A percentile compares a stretch with the other conserved stretches of the same genome.
These are phyloP conservation scores for Priocnemis perturbator DNA, from an alignment of 2,888 invertebrate species.

Conservation along the genomic window DNA sequence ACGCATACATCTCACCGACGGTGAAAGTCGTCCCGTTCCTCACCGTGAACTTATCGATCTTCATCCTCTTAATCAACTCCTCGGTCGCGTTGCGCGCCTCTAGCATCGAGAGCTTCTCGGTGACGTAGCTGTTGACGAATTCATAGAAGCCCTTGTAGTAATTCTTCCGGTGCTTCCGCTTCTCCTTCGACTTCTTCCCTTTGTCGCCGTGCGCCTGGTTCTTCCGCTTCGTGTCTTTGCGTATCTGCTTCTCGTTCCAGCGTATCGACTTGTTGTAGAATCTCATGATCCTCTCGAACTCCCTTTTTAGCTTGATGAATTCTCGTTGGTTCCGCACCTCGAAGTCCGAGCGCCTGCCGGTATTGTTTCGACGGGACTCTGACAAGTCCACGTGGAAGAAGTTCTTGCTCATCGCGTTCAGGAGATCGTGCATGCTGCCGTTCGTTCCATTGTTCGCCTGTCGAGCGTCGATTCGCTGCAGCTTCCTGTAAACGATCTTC, in stretches of 20 bases:
- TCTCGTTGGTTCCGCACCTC: conserved; percentile 69
- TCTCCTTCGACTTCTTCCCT: conserved; percentile 61
- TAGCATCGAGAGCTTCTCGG: conserved; percentile 65
- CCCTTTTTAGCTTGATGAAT: conserved; percentile 69
- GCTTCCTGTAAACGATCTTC: conserved; percentile 69
- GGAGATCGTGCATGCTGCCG: conserved; percentile 71
- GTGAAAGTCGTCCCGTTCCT: conserved; percentile 70
- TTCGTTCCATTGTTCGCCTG: conserved; percentile 66
- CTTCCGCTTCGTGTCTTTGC: conserved; percentile 65
- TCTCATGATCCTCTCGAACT: conserved; percentile 71
- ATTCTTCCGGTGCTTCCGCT: conserved; percentile 66
- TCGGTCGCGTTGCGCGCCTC: conserved; percentile 68
- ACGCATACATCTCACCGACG: conserved; percentile 72
- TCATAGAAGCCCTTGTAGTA: conserved; percentile 73
- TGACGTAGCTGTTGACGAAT: conserved; percentile 71
- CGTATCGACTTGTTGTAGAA: conserved; percentile 72
- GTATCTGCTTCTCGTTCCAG: conserved; percentile 70
- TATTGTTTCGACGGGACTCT: conserved; percentile 60
- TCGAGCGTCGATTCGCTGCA: conserved; percentile 69
- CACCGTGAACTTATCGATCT: conserved; percentile 68
- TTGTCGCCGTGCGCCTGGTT: conserved; percentile 50
- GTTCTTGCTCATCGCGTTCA: conserved; percentile 72
- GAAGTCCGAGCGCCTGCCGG: conserved; percentile 58
- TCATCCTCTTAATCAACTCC: conserved; percentile 68
- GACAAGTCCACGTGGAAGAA: conserved; percentile 72